These are phyloP conservation scores for Thereva nobilitata DNA, from an alignment of 2,888 invertebrate genomes.

Conservation along the genomic window DNA sequence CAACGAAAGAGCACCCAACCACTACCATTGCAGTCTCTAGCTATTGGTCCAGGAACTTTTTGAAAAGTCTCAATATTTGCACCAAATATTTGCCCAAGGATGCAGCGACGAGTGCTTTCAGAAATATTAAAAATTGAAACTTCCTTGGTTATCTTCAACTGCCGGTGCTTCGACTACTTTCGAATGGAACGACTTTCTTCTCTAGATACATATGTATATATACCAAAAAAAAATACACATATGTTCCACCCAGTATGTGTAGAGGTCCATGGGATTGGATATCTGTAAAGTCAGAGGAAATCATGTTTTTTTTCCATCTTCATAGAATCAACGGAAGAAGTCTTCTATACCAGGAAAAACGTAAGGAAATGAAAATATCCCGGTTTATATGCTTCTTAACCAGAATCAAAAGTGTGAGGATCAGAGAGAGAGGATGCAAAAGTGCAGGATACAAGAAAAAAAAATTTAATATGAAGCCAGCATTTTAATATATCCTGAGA, in stretches of 20 bases:
- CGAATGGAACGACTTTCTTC: conserved; percentile 11
- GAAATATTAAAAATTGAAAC: conserved; percentile 33
- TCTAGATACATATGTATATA: too few relatives aligned
- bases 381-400: conserved; percentile 25
- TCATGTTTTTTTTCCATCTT: conserved; percentile 11
- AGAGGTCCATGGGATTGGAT: background rate
- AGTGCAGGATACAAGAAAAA: conserved; percentile 8
- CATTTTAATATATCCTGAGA: conserved; percentile 30
- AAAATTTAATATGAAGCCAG: conserved; percentile 33
- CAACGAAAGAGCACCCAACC: too few relatives aligned
- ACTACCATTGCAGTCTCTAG: background rate
- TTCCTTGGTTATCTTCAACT: conserved; percentile 30
- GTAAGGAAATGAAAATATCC: conserved; percentile 30
- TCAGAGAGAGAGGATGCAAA: background rate
- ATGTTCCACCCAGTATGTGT: conserved; percentile 24
- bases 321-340: background rate
- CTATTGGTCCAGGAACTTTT: conserved; percentile 7
- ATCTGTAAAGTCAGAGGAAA: conserved; percentile 11
- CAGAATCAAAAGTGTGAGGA: background rate
- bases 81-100: conserved; percentile 33
- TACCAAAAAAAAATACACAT: conserved; percentile 7
- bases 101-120: conserved; percentile 33
- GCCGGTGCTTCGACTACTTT: conserved; percentile 13
- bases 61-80: conserved; percentile 32
- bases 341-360: conserved; percentile 20